These are phyloP conservation scores for Puffinus mauretanicus DNA, from an alignment of 2,113 vertebrate genomes.

Conservation along the genomic window DNA sequence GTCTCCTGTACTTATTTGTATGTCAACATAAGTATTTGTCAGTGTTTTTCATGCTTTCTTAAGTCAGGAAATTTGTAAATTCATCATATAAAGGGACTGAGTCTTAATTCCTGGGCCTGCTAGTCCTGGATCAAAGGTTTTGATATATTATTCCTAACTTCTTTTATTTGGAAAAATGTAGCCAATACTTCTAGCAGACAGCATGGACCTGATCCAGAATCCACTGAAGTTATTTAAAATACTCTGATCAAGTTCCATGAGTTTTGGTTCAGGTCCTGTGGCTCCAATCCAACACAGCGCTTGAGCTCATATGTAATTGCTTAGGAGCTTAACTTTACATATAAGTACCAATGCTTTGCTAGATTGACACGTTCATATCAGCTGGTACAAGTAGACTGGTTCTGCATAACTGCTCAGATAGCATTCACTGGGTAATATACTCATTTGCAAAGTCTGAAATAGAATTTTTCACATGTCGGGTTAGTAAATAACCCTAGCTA, in stretches of 20 bases:
- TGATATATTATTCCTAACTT: conserved; percentile 54
- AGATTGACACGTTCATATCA: not conserved
- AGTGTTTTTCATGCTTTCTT: conserved; percentile 47
- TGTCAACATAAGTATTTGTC: conserved; percentile 62
- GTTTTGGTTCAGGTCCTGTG: conserved; percentile 51
- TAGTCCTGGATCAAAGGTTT: conserved; percentile 56
- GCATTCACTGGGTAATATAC: not conserved
- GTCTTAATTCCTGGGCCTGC: conserved; percentile 26
- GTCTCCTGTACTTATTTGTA: conserved; percentile 54
- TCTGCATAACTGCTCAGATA: not conserved
- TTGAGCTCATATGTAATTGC: not conserved
- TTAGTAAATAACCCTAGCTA: not conserved
- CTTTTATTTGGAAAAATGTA: conserved; percentile 69
- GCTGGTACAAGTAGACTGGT: not conserved
- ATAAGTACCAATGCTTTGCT: not conserved
- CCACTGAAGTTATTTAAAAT: conserved; percentile 56
- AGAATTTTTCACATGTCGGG: not conserved
- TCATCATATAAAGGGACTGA: conserved; percentile 39
- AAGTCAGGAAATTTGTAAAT: conserved; percentile 56
- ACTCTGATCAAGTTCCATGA: conserved; percentile 50
- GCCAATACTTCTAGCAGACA: conserved; percentile 58
- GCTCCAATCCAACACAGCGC: conserved; percentile 13
- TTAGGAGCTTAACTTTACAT: conserved; percentile 19
- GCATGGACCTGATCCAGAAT: conserved; percentile 55
- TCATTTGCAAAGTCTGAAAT: not conserved